phyloP scores from a whole-genome alignment of 2,888 invertebrate species.

The Lamellibrachia columna region DNA sequence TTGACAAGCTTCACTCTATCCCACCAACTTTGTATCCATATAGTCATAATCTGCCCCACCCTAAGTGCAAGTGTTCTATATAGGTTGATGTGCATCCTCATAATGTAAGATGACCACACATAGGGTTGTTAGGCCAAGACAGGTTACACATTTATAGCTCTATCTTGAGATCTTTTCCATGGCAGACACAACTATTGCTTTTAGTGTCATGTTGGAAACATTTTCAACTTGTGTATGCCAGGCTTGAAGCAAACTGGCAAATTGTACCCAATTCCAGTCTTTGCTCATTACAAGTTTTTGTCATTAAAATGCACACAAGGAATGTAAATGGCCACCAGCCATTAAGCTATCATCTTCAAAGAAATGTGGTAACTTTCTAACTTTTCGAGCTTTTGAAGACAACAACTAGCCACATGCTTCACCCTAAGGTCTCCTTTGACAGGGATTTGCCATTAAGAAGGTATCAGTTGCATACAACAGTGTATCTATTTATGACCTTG shows the following conservation, averaged over 20 bases:
- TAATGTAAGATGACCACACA: background rate
- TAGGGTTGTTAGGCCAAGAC: background rate
- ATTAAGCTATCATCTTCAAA: slow-evolving; percentile 6
- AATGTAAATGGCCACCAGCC: background rate
- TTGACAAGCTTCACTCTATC: background rate
- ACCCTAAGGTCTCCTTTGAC: background rate
- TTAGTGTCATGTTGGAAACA: too few relatives aligned
- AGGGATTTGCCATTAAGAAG: background rate
- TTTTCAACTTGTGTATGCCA: too few relatives aligned
- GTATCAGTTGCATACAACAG: background rate
- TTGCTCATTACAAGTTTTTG: background rate
- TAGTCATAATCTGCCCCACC: background rate
- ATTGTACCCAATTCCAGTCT: too few relatives aligned
- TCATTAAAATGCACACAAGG: background rate
- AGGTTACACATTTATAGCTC: too few relatives aligned
- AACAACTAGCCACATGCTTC: background rate
- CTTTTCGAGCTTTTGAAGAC: background rate
- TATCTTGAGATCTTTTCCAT: too few relatives aligned
- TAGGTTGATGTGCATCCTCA: background rate
- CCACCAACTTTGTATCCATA: background rate
- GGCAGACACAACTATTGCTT: too few relatives aligned
- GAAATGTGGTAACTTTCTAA: background rate
- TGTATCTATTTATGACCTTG: background rate
- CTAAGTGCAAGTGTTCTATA: background rate
- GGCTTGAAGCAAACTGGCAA: too few relatives aligned